Evolutionary conservation across 1,140 invertebrate genomes (phyloP).

Genomic region (Pachypsylla venusta): DNA sequence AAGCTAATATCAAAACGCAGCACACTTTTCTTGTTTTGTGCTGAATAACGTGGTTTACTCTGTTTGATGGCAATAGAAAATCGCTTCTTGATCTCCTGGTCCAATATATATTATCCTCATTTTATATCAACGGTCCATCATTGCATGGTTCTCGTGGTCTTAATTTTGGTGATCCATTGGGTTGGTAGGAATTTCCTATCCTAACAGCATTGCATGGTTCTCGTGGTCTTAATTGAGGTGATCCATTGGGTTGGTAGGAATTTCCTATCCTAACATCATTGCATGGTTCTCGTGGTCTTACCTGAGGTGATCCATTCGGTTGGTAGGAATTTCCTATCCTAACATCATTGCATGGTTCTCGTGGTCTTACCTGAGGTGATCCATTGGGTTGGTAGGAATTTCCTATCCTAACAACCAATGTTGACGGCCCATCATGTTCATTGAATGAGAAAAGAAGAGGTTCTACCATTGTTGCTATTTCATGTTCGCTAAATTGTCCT

Average conservation of each 20-base stretch:
- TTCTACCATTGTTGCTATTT: conserved; percentile 75
- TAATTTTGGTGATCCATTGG: too few relatives aligned
- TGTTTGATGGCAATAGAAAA: too few relatives aligned
- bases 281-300: conserved; percentile 14
- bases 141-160: too few relatives aligned
- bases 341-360: conserved; percentile 25
- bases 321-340: conserved; percentile 58
- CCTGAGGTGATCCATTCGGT: conserved; percentile 42
- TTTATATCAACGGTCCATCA: background rate
- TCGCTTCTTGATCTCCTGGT: too few relatives aligned
- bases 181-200: background rate
- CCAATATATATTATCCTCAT: background rate
- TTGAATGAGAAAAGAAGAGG: conserved; percentile 90
- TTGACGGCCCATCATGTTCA: conserved; percentile 62
- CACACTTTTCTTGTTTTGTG: too few relatives aligned
- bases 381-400: conserved; percentile 45
- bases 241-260: background rate
- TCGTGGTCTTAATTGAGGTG: too few relatives aligned
- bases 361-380: conserved; percentile 35
- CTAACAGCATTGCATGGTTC: background rate
- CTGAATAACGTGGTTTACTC: too few relatives aligned
- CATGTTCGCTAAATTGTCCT: conserved; percentile 90
- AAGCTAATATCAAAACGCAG: too few relatives aligned
- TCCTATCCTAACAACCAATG: conserved; percentile 52
- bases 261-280: background rate